A percentile compares a stretch with the other conserved stretches of the same genome.
phyloP scores from a whole-genome alignment of 2,888 invertebrate genomes.

The Eurytoma adleriae region DNA sequence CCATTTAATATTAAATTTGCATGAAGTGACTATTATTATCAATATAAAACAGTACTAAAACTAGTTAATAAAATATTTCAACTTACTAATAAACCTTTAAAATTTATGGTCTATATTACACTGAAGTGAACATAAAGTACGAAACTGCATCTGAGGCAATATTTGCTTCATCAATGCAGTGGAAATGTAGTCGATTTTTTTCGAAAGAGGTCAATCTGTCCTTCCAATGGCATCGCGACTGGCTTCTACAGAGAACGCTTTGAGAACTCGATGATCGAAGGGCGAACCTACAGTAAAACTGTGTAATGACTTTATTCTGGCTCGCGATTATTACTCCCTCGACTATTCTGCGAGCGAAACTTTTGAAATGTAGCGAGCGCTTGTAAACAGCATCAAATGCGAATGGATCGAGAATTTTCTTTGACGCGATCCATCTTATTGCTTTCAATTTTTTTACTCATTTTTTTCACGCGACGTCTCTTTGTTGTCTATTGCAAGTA shows the following conservation, averaged over 20 bases:
- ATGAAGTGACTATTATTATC: too few species aligned
- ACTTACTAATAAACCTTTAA: too few species aligned
- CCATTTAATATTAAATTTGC: too few species aligned
- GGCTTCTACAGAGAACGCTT: constrained; percentile 26
- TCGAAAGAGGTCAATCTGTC: constrained; percentile 8
- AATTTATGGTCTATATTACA: too few species aligned
- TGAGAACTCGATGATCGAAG: constrained; percentile 20
- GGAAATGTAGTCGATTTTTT: neutral
- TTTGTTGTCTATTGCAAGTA: too few species aligned
- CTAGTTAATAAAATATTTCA: too few species aligned
- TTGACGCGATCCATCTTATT: neutral
- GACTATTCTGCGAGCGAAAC: constrained; percentile 22
- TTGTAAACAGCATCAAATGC: constrained; percentile 31
- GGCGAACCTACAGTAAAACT: neutral
- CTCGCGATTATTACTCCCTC: constrained; percentile 38
- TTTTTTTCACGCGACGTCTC: neutral
- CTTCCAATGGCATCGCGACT: neutral
- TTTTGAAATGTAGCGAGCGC: constrained; percentile 23
- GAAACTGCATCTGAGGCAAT: too few species aligned
- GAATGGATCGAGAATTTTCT: neutral
- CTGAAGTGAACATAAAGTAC: too few species aligned
- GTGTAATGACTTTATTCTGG: constrained; percentile 47
- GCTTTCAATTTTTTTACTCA: constrained; percentile 18
- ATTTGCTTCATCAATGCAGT: too few species aligned
- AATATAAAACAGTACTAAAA: too few species aligned